A percentile compares a stretch with the other conserved stretches of the same genome.
Evolutionary conservation across 2,888 invertebrate species (phyloP).

Genomic region (Plagodis dolabraria): DNA sequence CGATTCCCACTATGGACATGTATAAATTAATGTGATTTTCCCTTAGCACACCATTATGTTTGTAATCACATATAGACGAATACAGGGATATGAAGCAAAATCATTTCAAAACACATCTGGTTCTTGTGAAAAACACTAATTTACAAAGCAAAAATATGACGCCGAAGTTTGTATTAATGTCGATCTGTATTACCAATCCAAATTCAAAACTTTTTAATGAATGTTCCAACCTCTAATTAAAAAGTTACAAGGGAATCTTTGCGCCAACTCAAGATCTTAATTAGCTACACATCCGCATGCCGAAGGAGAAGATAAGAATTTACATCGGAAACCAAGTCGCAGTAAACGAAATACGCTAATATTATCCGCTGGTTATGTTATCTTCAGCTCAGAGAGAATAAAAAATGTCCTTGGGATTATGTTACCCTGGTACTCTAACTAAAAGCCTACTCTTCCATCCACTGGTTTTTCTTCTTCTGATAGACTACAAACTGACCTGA

Average conservation of each 20-base stretch:
- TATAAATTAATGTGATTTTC: too few species aligned
- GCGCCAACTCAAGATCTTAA: slow-evolving; percentile 19
- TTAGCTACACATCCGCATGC: slow-evolving; percentile 20
- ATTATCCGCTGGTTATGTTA: too few species aligned
- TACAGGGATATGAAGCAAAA: too few species aligned
- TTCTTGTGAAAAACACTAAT: not conserved
- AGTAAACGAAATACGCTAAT: not conserved
- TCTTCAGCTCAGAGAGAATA: too few species aligned
- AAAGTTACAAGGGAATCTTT: slow-evolving; percentile 26
- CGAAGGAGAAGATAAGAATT: not conserved
- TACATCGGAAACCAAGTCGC: not conserved
- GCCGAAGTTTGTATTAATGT: slow-evolving; percentile 18
- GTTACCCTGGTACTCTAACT: too few species aligned
- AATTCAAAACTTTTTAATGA: slow-evolving; percentile 24
- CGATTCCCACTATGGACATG: too few species aligned
- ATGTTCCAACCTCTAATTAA: slow-evolving; percentile 28
- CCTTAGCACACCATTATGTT: too few species aligned
- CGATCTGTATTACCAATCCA: slow-evolving; percentile 13
- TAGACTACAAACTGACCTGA: too few species aligned
- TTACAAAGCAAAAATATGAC: slow-evolving; percentile 8
- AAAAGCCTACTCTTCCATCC: too few species aligned
- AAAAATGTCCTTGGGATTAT: too few species aligned
- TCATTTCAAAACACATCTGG: not conserved
- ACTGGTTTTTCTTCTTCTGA: too few species aligned
- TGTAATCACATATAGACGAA: too few species aligned